Conservation (phyloP, 2,888 invertebrate species). For the Gryllus longicercus region DNA sequence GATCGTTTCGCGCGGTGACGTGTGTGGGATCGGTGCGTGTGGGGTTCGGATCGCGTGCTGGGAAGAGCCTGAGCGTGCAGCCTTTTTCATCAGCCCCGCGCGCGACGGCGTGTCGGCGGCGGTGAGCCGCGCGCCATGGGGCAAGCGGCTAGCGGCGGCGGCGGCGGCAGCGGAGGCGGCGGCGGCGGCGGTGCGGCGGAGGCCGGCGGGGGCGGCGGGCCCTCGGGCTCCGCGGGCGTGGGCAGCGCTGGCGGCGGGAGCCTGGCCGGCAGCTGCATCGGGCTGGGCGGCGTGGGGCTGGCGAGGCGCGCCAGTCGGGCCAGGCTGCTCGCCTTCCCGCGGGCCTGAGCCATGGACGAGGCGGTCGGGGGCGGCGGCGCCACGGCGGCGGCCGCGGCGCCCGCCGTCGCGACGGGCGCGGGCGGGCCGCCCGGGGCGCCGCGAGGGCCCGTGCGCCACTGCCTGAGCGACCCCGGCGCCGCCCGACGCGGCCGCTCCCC, state of each 20-base stretch:
- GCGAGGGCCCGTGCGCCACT: conserved; percentile 63
- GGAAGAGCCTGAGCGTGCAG: not conserved
- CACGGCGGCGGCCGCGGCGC: conserved; percentile 37
- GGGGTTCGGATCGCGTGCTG: too few relatives aligned
- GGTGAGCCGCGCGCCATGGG: conserved; percentile 11
- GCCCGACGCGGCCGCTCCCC: conserved; percentile 48
- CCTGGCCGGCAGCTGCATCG: not conserved
- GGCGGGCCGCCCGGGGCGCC: not conserved
- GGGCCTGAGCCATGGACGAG: conserved; percentile 31
- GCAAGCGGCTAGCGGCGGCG: not conserved
- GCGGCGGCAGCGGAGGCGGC: not conserved
- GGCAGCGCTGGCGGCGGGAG: not conserved
- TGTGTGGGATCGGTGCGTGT: too few relatives aligned
- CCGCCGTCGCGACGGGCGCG: not conserved
- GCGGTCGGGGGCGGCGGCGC: conserved; percentile 39
- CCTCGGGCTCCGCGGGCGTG: not conserved
- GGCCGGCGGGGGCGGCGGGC: not conserved
- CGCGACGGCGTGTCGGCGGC: conserved; percentile 6
- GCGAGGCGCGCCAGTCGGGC: not conserved
- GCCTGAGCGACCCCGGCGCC: conserved; percentile 63
- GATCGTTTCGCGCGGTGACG: too few relatives aligned
- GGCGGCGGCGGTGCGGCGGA: not conserved
- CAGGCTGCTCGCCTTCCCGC: not conserved
- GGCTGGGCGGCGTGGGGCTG: not conserved
- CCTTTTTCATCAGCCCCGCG: not conserved